Evolutionary conservation across 2,888 invertebrate species (phyloP), one percentile per base, ranked within the genome.

Genomic region (Ariolimax columbianus): DNA sequence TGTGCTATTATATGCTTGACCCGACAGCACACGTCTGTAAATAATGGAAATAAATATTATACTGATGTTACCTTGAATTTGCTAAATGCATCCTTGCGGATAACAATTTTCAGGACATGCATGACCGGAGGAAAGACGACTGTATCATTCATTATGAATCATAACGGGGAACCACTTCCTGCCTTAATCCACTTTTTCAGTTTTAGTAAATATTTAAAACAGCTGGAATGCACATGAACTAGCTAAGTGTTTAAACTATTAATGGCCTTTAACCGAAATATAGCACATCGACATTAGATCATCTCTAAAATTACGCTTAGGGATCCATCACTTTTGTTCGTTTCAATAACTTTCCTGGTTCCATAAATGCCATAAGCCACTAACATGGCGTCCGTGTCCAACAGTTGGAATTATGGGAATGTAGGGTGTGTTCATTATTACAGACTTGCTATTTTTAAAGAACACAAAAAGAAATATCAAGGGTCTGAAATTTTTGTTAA

Each of bases 321-420:
- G 3, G 23, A 7, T n/a, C 79, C 14, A 30, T 30, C 40, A 9
- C 6, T 79, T 68, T 70, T 77, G 78, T 84, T 81, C 84, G 84
- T 86, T 77, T 85, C 80, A 81, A 85, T 85, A 77, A 81, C 75
- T 86, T 77, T 80, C 70, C 84, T 84, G 84, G 72, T 87, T 82
- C 84, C 72, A 72, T 70, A 82, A 77, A 86, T 86, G 55, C 82
- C 81, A 86, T 63, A 82, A 59, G 85, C 83, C 86, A 84, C 59
- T n/a, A 88, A 87, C 86, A 88, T 88, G 88, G 88, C 88, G 87
- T 72, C 84, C 9, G 43, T 33, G 78, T 78, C 80, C 70, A 84
- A 79, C 77, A 87, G 77, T 70, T 83, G 63, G 88, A 85, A 88
- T 88, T 87, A 66, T 88, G 88, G 88, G 88, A 86, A 83, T 82